These are phyloP conservation scores for Didymodactylos carnosus DNA, from an alignment of 2,888 invertebrate genomes.

Conservation along the genomic window DNA sequence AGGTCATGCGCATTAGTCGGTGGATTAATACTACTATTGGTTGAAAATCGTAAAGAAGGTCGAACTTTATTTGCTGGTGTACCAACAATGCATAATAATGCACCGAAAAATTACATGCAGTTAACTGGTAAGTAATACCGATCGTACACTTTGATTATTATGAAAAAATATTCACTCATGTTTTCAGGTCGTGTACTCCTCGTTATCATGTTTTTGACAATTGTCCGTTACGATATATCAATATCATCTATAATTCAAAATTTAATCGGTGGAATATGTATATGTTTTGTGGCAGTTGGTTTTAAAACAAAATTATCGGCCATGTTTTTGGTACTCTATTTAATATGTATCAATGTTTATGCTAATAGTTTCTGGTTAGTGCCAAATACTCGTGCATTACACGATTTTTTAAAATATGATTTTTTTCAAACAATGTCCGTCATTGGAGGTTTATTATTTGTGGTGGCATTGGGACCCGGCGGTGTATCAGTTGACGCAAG, in stretches of 20 bases:
- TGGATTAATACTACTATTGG: constrained; percentile 76
- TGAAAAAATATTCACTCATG: too few relatives aligned
- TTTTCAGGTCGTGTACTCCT: constrained; percentile 81
- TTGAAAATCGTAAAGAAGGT: constrained; percentile 82
- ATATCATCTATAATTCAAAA: constrained; percentile 69
- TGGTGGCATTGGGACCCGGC: constrained; percentile 90
- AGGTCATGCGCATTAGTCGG: constrained; percentile 64
- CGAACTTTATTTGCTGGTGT: constrained; percentile 80
- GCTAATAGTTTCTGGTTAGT: constrained; percentile 97
- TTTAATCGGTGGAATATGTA: constrained; percentile 71
- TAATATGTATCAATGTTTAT: constrained; percentile 73
- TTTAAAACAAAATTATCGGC: constrained; percentile 97
- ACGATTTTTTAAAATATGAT: constrained; percentile 98
- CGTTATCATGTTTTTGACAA: constrained; percentile 93
- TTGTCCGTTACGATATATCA: constrained; percentile 74
- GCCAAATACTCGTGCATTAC: constrained; percentile 74
- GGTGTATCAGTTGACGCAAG: constrained; percentile 60
- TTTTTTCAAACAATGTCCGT: constrained; percentile 95
- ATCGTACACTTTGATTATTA: too few relatives aligned
- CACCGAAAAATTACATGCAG: constrained; percentile 80
- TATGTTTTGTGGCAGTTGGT: constrained; percentile 81
- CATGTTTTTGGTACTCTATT: constrained; percentile 66
- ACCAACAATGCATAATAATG: constrained; percentile 48
- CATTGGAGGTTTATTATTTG: constrained; percentile 89
- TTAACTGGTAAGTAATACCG: too few relatives aligned